Percentiles rank a stretch among this genome's conserved stretches.
phyloP scores from a whole-genome alignment of 2,888 invertebrate genomes.

The Cactoblastis cactorum region DNA sequence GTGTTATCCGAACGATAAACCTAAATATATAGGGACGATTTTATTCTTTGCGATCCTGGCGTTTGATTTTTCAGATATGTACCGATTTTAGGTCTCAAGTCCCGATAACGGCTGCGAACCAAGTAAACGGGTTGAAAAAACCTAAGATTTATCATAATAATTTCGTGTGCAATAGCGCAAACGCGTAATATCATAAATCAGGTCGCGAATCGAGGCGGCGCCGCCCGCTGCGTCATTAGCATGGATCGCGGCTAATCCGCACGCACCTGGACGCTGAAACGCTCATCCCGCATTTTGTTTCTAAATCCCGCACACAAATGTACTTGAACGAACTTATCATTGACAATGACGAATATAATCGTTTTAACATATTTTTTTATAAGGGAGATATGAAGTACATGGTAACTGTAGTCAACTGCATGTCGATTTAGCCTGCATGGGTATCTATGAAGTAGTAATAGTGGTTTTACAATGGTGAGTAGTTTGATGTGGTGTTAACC shows the following conservation, averaged over 20 bases:
- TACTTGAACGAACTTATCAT: not conserved
- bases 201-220: not conserved
- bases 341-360: too few species aligned
- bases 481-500: too few species aligned
- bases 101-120: not conserved
- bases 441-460: too few species aligned
- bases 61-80: too few species aligned
- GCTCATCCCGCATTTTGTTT: not conserved
- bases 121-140: not conserved
- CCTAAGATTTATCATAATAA: not conserved
- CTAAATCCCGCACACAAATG: not conserved
- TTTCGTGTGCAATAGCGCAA: not conserved
- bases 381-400: too few species aligned
- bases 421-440: too few species aligned
- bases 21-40: too few species aligned
- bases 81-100: not conserved
- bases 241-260: slow-evolving; percentile 17
- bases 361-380: too few species aligned
- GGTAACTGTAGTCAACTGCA: too few species aligned
- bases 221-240: slow-evolving; percentile 13
- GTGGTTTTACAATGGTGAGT: too few species aligned
- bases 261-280: not conserved
- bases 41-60: too few species aligned
- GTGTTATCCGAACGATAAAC: too few species aligned
- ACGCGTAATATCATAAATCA: not conserved